Base-by-base conservation (phyloP, 2,888 invertebrate genomes). In the Apoda limacodes region DNA sequence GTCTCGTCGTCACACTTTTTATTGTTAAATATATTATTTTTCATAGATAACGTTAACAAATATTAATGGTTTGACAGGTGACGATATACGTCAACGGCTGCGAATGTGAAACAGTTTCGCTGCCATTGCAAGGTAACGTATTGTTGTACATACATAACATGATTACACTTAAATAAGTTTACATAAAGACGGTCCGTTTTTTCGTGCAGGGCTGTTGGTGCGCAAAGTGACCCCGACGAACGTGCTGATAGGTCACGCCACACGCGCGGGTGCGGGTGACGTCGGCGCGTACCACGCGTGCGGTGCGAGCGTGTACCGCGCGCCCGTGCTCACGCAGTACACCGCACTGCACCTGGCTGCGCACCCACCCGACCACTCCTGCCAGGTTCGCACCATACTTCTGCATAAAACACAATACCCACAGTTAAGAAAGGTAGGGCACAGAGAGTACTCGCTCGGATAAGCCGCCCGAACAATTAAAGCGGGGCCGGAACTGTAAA, bases 111-210 rank as follows among this genome's bases (percentile, higher is more conserved):
- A 82, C 70, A 12, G 70, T 83, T 1, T 78, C 82, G 2, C 54
- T 87, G 19, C 83, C 85, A 0, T 67, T 87, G 28, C 84, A 83
- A 62, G 86, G 85, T 17, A 17, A n/a, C n/a, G n/a, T n/a, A n/a
- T n/a, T n/a, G n/a, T n/a, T n/a, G n/a, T n/a, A n/a, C n/a, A n/a
- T n/a, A n/a, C n/a, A n/a, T n/a, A n/a, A n/a, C n/a, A n/a, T n/a
- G n/a, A n/a, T n/a, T n/a, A n/a, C n/a, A n/a, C n/a, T n/a, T n/a
- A n/a, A n/a, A n/a, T n/a, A n/a, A n/a, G n/a, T n/a, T n/a, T n/a
- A n/a, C n/a, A n/a, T n/a, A n/a, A n/a, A n/a, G n/a, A n/a, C n/a
- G n/a, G n/a, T n/a, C n/a, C n/a, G n/a, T n/a, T n/a, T n/a, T n/a
- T 33, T 13, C 22, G 7, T 26, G 7, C 50, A 76, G 76, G 76